These are phyloP conservation scores for Siniperca knerii DNA, from an alignment of 2,113 vertebrate species.

Conservation along the genomic window DNA sequence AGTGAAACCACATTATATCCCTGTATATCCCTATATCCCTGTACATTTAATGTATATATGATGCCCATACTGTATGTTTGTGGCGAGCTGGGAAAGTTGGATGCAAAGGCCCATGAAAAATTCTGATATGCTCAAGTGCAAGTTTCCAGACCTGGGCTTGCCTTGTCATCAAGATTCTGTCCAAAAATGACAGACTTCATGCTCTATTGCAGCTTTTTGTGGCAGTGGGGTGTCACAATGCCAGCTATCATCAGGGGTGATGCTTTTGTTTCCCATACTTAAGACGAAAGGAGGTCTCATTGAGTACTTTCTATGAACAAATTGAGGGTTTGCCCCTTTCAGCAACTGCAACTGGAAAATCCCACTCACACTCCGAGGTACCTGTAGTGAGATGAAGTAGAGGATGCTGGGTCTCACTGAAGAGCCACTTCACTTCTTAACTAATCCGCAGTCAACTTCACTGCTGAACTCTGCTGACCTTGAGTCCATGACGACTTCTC, in stretches of 20 bases:
- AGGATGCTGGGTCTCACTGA: constrained; percentile 26
- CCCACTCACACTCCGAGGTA: constrained; percentile 31
- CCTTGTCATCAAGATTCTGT: constrained; percentile 33
- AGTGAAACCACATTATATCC: neutral
- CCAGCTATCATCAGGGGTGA: constrained; percentile 34
- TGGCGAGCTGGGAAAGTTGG: constrained; percentile 15
- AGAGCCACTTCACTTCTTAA: constrained; percentile 5
- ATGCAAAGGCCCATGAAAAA: constrained; percentile 22
- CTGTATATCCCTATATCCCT: neutral
- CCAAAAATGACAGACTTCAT: constrained; percentile 39
- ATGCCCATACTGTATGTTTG: constrained; percentile 13
- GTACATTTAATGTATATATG: neutral
- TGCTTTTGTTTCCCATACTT: constrained; percentile 63
- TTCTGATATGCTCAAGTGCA: constrained; percentile 26
- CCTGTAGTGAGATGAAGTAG: constrained; percentile 23
- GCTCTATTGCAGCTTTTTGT: constrained; percentile 36
- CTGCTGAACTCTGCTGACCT: constrained; percentile 52
- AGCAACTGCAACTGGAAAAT: constrained; percentile 49
- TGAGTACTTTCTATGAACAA: constrained; percentile 51
- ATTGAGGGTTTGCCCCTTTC: constrained; percentile 56
- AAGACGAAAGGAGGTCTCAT: constrained; percentile 39
- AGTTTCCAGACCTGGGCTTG: constrained; percentile 48
- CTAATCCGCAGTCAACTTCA: neutral
- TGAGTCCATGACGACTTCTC: constrained; percentile 27
- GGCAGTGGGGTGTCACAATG: constrained; percentile 1